Evolutionary conservation across 2,797 vertebrate species (phyloP), one percentile per base, ranked within the genome.

Genomic region (Argya squamiceps): DNA sequence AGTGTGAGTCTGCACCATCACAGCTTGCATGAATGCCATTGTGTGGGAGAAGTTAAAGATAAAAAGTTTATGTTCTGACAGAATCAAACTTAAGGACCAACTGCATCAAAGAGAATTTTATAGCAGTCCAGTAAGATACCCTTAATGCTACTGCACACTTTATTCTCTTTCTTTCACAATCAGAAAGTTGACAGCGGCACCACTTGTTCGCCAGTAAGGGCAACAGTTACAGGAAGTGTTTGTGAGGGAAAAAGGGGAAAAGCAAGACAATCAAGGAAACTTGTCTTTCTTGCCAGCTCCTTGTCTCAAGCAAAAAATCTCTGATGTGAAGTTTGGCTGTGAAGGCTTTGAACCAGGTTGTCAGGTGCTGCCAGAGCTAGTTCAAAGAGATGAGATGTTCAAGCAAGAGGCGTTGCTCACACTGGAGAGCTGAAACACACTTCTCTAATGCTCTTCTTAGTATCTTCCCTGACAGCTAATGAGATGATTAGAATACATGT

Each of bases 221-320:
- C 11, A 63, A 16, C 3, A 8, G 56, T n/a, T 19, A 21, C 0
- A 1, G 17, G 37, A 76, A 56, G 5, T 12, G 16, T 39, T 26
- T 34, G 24, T 29, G 24, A 21, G 5, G 9, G 9, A 4, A 84
- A 81, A 68, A 9, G 6, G 13, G 27, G 22, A 58, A 20, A 67
- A 88, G 24, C 17, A 7, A 68, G 29, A 34, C 21, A 53, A n/a
- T 14, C 3, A 49, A 62, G 46, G 81, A 58, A 74, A 58, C 10
- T 11, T 43, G 12, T 3, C 9, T 29, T 78, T 19, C 43, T 78
- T 67, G 24, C 9, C 6, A 36, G 7, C 11, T 75, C 67, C 26
- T 73, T 56, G 19, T 55, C 17, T 88, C 36, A 41, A 26, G 34
- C 1, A 47, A 59, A 74, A 92, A 46, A n/a, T 4, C 12, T 55